phyloP scores from a whole-genome alignment of 1,140 invertebrate genomes.

The Agraylea sexmaculata region DNA sequence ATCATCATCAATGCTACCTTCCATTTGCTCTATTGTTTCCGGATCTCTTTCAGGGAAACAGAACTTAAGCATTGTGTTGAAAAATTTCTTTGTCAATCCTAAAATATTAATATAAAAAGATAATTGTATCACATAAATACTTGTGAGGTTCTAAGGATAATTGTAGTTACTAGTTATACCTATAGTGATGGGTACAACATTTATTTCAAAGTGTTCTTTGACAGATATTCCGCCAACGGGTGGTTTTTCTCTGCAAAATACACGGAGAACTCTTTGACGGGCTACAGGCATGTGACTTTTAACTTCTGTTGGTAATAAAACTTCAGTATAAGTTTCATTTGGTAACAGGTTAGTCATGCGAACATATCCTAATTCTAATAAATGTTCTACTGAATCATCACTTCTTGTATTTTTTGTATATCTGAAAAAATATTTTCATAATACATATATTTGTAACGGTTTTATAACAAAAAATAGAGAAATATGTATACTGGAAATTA shows the following conservation, averaged over 20 bases:
- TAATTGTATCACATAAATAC: too few relatives aligned
- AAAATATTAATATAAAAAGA: conserved; percentile 22
- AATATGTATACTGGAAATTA: conserved; percentile 65
- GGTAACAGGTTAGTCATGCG: conserved; percentile 90
- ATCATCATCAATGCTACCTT: conserved; percentile 45
- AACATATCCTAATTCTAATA: conserved; percentile 93
- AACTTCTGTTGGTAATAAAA: conserved; percentile 76
- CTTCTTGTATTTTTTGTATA: conserved; percentile 95
- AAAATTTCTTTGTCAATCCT: conserved; percentile 93
- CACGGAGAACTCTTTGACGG: conserved; percentile 68
- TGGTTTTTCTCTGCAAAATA: conserved; percentile 82
- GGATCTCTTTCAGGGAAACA: conserved; percentile 96
- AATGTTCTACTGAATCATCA: conserved; percentile 94
- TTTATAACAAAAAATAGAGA: background rate
- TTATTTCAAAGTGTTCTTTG: conserved; percentile 97
- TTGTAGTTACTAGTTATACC: conserved; percentile 39
- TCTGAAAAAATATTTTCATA: conserved; percentile 28
- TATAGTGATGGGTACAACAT: conserved; percentile 85
- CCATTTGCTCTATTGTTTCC: conserved; percentile 63
- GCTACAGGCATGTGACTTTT: conserved; percentile 84
- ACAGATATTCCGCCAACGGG: conserved; percentile 95
- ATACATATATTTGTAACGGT: conserved; percentile 4
- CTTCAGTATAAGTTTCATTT: conserved; percentile 89
- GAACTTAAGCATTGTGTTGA: conserved; percentile 94
- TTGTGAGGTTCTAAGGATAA: too few relatives aligned